These are phyloP conservation scores for Sinotaia quadrata DNA, from an alignment of 2,888 invertebrate species.

Conservation along the genomic window DNA sequence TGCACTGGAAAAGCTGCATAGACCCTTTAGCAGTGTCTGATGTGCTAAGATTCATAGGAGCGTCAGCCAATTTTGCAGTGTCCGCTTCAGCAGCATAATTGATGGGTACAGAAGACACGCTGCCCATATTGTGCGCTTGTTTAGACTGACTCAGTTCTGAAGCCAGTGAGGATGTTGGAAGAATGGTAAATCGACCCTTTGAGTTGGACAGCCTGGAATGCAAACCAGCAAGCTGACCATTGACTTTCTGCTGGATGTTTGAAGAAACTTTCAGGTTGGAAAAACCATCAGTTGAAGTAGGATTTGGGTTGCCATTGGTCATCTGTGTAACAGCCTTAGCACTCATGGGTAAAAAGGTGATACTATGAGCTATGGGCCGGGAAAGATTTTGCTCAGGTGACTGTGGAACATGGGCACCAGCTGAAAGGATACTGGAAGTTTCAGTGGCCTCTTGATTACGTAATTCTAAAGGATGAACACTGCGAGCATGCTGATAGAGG, in stretches of 20 bases:
- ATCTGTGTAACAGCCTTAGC: too few relatives aligned
- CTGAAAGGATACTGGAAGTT: slow-evolving; percentile 1
- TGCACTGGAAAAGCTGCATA: slow-evolving; percentile 51
- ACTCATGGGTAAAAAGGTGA: too few relatives aligned
- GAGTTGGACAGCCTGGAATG: neutral
- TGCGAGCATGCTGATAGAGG: slow-evolving; percentile 62
- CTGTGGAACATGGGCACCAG: neutral
- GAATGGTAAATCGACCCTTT: neutral
- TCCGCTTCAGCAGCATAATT: neutral
- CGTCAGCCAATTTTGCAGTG: neutral
- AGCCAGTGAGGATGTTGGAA: slow-evolving; percentile 1
- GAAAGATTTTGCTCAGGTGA: neutral
- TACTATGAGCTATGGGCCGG: neutral
- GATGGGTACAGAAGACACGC: neutral
- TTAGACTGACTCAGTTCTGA: neutral
- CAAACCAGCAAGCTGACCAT: slow-evolving; percentile 3
- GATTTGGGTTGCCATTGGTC: neutral
- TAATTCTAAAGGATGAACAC: slow-evolving; percentile 58
- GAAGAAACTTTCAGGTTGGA: neutral
- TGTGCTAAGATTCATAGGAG: slow-evolving; percentile 1
- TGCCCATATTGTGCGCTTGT: neutral
- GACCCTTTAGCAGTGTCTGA: neutral
- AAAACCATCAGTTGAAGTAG: neutral
- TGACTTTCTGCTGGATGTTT: neutral
- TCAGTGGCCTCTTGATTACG: slow-evolving; percentile 53